Base-by-base conservation (phyloP, 2,888 invertebrate species). In the Lottia scabra region DNA sequence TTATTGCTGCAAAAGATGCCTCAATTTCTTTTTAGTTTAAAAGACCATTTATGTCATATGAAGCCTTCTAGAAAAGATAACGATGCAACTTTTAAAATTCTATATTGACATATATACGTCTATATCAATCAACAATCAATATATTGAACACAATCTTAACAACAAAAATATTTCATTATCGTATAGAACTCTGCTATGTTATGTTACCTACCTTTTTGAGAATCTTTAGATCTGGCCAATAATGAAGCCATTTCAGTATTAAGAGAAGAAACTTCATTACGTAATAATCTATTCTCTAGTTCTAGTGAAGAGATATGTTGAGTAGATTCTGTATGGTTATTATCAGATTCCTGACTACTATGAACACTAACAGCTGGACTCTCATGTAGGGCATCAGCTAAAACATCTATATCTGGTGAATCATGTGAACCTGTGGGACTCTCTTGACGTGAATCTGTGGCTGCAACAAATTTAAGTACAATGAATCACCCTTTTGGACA, bases 231-330 rank as follows among this genome's bases (percentile, higher is more conserved):
- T 75, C 91, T 87, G 73, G 90, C 86, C 26, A 91, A 85, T 10
- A 91, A 83, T 67, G 91, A 84, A 4, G 90, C 86, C 83, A 92
- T 88, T 82, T 92, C 92, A 79, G 91, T 90, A 79, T 91, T 91
- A 2, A 92, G 85, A 65, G 91, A 91, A 56, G 90, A 84, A 16
- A 92, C 87, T 86, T 92, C 92, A 83, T 90, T 91, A 78, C 90
- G 89, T 68, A 92, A 85, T 73, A 91, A 81, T 70, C 87, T 84
- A 77, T 90, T 90, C 74, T 89, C 89, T 16, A 87, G 79, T 67
- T 87, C 87, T 30, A 88, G 72, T 19, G 87, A 84, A 10, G 88
- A 87, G 65, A 85, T 48, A 62, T 83, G 80, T 70, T 83, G 80
- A 13, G 78, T 71, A 43, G 76, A 70, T 48, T 80, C 78, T 2